Base-by-base conservation (phyloP, 2,888 invertebrate genomes). In the Lapara coniferarum region DNA sequence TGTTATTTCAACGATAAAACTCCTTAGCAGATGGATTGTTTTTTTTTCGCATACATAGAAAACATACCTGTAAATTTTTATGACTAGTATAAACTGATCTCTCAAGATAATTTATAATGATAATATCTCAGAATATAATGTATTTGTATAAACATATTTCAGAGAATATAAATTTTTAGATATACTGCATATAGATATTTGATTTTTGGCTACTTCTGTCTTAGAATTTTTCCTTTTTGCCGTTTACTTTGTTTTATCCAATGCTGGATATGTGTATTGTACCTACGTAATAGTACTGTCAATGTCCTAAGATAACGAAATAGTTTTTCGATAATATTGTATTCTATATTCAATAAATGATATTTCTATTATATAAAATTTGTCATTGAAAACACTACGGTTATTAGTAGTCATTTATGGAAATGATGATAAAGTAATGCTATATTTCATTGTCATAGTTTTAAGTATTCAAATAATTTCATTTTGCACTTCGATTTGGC, bases 61-160 rank as follows among this genome's bases (percentile, higher is more conserved):
- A 85, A 85, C 89, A 90, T 89, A 86, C 87, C 88, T 92, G 92
- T 92, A 93, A 88, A 90, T 92, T 92, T 91, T 91, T 90, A 92
- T 91, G 90, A 89, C 90, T 93, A 93, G 91, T 88, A 85, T 92
- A 89, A 91, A 92, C 92, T 93, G 93, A 93, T 93, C 93, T 93
- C 93, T 92, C 91, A 89, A 87, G 89, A 90, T 92, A 90, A 90
- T 92, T 92, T 93, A 87, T 92, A 90, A 88, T 89, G 89, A 90
- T 86, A 81, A 88, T 92, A 89, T 92, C 88, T 90, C 91, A 88
- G 85, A 89, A 89, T 91, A 90, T 87, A 88, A 85, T 88, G 88
- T 90, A 89, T 90, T 87, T 91, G 90, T 91, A 90, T 89, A 91
- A 91, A 92, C 90, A 85, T 75, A 82, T 88, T 91, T 89, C 89